Base-by-base conservation (phyloP, 2,797 vertebrate genomes). In the Leptodactylus fallax region DNA sequence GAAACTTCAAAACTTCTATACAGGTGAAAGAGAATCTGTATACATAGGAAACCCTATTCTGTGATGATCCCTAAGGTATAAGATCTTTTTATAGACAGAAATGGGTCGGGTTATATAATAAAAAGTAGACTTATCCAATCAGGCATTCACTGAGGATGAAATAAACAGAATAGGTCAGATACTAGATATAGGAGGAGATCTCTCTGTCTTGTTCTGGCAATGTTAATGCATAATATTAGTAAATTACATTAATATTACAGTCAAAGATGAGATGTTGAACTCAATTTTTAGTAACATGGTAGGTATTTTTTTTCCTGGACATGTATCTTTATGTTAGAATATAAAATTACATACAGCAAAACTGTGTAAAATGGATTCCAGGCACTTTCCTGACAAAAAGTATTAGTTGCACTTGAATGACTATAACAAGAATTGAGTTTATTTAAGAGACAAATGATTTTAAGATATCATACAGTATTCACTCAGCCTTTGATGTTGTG, bases 361-460 rank as follows among this genome's bases (percentile, higher is more conserved):
- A 85, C 47, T 56, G 77, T 81, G 63, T 80, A 85, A 85, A 83
- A 85, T 81, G 74, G 79, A 69, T 89, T 86, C 74, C 53, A 77
- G 79, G 83, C 84, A 86, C 84, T 89, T 85, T 82, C 79, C 87
- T 86, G 87, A 86, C 87, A 89, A 86, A 89, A 89, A 10, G 71
- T 69, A 80, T 89, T 83, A 89, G 79, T 58, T 77, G 60, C 83
- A 67, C 79, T 82, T 82, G 84, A 78, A 55, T 82, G 79, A 82
- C 6, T 86, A 56, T 49, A 82, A 89, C 51, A 58, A 7, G 84
- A 61, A 76, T 53, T 77, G 84, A 82, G 49, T 86, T 86, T 67
- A 82, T 86, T 82, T 45, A 86, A 82, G 72, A 85, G 87, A 85
- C 87, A 88, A 76, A 82, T 76, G 58, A 79, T 79, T 55, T 84